Conservation (phyloP, 2,888 invertebrate genomes). For the Pycnomerus fuliginosus region DNA sequence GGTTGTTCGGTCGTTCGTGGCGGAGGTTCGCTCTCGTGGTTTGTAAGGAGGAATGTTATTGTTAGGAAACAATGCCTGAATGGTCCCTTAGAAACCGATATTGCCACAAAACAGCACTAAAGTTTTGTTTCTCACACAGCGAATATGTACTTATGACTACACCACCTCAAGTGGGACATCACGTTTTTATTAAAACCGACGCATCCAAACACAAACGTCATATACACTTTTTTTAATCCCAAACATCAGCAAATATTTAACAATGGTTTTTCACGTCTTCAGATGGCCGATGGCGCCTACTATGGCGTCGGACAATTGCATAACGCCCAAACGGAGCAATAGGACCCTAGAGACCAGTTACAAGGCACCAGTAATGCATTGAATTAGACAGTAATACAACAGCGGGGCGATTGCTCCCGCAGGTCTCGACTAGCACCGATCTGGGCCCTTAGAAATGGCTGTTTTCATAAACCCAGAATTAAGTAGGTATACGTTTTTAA, state of each 20-base stretch:
- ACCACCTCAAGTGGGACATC: conserved; percentile 40
- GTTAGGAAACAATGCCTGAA: conserved; percentile 49
- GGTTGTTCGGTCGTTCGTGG: conserved; percentile 23
- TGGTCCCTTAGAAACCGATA: conserved; percentile 48
- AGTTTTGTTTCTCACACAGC: conserved; percentile 49
- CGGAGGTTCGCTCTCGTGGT: conserved; percentile 30
- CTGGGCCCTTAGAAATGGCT: conserved; percentile 26
- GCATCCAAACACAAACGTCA: conserved; percentile 16
- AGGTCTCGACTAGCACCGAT: conserved; percentile 27
- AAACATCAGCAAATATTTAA: not conserved
- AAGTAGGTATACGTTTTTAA: conserved; percentile 27
- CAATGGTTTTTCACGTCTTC: too few species aligned
- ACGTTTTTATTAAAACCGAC: conserved; percentile 30
- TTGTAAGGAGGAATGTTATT: conserved; percentile 49
- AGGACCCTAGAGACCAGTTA: conserved; percentile 53
- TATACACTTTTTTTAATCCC: conserved; percentile 8
- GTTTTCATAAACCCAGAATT: conserved; percentile 28
- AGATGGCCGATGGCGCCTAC: conserved; percentile 41
- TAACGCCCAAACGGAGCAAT: conserved; percentile 49
- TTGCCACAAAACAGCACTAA: conserved; percentile 51
- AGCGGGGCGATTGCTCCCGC: conserved; percentile 43
- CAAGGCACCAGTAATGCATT: conserved; percentile 58
- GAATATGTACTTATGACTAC: conserved; percentile 46
- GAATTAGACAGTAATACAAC: conserved; percentile 62
- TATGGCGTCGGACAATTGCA: conserved; percentile 47